These are phyloP conservation scores for Phlogophora meticulosa DNA, from an alignment of 2,888 invertebrate genomes.

Conservation along the genomic window DNA sequence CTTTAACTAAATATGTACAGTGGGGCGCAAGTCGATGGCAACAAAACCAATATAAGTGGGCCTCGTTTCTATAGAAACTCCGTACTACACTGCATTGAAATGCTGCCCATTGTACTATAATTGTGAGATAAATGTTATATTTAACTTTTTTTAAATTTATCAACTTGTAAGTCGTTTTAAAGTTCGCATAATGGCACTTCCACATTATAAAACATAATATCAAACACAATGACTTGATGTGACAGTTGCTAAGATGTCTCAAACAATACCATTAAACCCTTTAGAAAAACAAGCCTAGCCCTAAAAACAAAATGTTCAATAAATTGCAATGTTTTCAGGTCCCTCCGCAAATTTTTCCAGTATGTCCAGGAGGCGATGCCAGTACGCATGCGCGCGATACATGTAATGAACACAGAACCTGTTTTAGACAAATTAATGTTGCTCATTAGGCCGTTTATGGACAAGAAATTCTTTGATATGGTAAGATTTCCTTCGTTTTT, in stretches of 20 bases:
- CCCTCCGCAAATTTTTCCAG: slow-evolving; percentile 92
- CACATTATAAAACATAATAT: too few species aligned
- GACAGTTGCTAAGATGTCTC: background rate
- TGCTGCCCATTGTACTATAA: too few species aligned
- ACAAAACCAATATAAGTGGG: too few species aligned
- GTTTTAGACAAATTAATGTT: slow-evolving; percentile 91
- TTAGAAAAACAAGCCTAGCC: background rate
- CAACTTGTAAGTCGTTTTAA: too few species aligned
- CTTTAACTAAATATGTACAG: too few species aligned
- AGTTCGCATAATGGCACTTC: too few species aligned
- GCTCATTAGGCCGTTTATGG: slow-evolving; percentile 91
- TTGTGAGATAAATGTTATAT: too few species aligned
- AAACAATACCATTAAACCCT: background rate
- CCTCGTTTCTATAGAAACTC: too few species aligned
- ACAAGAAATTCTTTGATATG: slow-evolving; percentile 90
- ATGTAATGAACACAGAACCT: slow-evolving; percentile 92
- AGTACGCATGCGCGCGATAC: slow-evolving; percentile 92
- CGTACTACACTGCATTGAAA: too few species aligned
- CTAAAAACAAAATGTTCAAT: background rate
- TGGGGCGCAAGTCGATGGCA: too few species aligned
- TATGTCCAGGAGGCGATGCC: slow-evolving; percentile 94
- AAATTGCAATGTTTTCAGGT: slow-evolving; percentile 75
- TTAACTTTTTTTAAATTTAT: too few species aligned
- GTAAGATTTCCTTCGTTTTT: slow-evolving; percentile 71
- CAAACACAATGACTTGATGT: background rate